Base-by-base conservation (phyloP, 2,797 vertebrate genomes). In the Acomys russatus region DNA sequence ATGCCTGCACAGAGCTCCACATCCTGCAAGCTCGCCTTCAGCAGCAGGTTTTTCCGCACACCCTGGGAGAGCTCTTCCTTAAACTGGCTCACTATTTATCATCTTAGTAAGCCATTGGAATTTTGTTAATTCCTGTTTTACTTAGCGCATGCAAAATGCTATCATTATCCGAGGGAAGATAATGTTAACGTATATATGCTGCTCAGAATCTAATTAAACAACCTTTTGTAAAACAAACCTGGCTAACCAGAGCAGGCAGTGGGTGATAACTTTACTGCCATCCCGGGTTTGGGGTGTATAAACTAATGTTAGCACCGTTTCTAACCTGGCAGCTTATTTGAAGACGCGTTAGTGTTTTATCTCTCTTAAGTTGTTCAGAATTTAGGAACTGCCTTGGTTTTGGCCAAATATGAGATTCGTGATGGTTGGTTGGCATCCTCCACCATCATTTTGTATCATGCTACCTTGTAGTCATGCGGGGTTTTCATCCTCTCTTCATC, bases 91-190 rank as follows among this genome's bases (percentile, higher is more conserved):
- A 97, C 98, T 98, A 99, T 98, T 99, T 99, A 98, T 98, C 98
- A 97, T 98, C 97, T 94, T 94, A 98, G 97, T 96, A 98, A 98
- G 98, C 98, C 97, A 95, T 96, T 97, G 98, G 98, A 98, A 98
- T 98, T 98, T 94, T 97, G 98, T 98, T 98, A 98, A 98, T 99
- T 99, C 99, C 99, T 98, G 98, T 98, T 98, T 98, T 96, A 98
- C 97, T 98, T 98, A 98, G 95, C 97, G 90, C 98, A 97, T 98
- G 97, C 97, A 97, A 92, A 93, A 96, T 0, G 56, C 96, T 98
- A 79, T 98, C 98, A 84, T 98, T 98, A 97, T 96, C 97, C 94
- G 38, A 96, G 97, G 95, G 93, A 91, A 97, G 97, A 96, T 96
- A 95, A 97, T 88, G 96, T 90, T 96, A 95, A 97, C 84, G 94